Evolutionary conservation across 2,888 invertebrate species (phyloP).

Genomic region (Gonocerus acuteangulatus): DNA sequence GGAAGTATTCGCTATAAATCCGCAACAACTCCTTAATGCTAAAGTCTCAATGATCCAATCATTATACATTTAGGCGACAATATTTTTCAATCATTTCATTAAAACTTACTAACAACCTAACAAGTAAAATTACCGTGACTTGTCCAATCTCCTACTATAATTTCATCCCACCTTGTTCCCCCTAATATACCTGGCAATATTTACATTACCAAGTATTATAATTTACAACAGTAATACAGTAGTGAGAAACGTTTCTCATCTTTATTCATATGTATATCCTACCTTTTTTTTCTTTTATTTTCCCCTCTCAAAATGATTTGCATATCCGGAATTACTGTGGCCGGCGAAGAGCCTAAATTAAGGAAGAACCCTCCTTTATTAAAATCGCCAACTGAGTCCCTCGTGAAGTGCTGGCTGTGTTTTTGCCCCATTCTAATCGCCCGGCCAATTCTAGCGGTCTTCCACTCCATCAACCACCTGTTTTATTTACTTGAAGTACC

Average conservation of each 20-base stretch:
- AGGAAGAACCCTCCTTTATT: slow-evolving; percentile 4
- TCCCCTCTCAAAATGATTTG: slow-evolving; percentile 5
- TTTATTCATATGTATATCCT: slow-evolving; percentile 17
- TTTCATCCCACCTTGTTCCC: too few species aligned
- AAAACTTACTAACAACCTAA: too few species aligned
- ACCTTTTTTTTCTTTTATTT: not conserved
- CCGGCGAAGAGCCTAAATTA: slow-evolving; percentile 7
- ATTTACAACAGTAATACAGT: not conserved
- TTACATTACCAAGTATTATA: not conserved
- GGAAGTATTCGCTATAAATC: too few species aligned
- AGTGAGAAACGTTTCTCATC: slow-evolving; percentile 13
- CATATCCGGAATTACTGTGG: slow-evolving; percentile 11
- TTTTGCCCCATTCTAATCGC: slow-evolving; percentile 14
- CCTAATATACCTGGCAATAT: too few species aligned
- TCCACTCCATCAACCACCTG: slow-evolving; percentile 13
- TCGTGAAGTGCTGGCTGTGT: not conserved
- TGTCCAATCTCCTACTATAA: too few species aligned
- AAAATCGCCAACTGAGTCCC: not conserved
- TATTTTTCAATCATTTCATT: too few species aligned
- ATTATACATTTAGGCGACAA: too few species aligned
- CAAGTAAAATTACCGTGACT: too few species aligned
- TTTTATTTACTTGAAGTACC: slow-evolving; percentile 11
- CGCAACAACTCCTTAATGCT: too few species aligned
- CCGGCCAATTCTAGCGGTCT: not conserved
- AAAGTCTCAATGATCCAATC: too few species aligned